Evolutionary conservation across 2,113 vertebrate genomes (phyloP), one percentile per base, ranked within the genome.

Genomic region (Oryzias woworae): DNA sequence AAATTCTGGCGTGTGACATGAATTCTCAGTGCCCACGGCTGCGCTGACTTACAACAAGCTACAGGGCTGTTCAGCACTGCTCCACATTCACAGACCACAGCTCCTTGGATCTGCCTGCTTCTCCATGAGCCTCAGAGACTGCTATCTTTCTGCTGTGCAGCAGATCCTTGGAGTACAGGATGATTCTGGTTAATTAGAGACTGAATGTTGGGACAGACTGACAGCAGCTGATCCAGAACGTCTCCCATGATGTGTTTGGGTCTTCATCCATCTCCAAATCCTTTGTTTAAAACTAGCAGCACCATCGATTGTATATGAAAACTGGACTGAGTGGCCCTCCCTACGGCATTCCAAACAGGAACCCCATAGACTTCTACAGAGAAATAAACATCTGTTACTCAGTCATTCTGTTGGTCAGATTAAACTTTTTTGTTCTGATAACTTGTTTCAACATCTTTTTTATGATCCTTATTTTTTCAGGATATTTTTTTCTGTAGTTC

Each of bases 1-100:
- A 85, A 73, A 85, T 87, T 83, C 75, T 61, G 71, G 68, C 71
- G 81, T 82, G 81, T 80, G 84, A 87, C 84, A 87, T 75, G 82
- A 82, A 84, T 82, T 82, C 76, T 71, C 22, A 47, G 69, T 49
- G 81, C 81, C 78, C 77, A 70, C 62, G 78, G 84, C 84, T 66
- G 71, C 55, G 47, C 66, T 55, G 75, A 68, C 63, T 80, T 69
- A 2, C 51, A 46, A 81, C 75, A 57, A 71, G 74, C 73, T 62
- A 53, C 71, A 31, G 70, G 71, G 78, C 69, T 58, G n/a, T 54
- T 41, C 73, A 63, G 70, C 82, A 60, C 75, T 64, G 71, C 64
- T 60, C 63, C 66, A 69, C 42, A 59, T 72, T 69, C 31, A 36
- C 47, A 70, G 72, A 28, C 26, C 26, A 5, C 26, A 4, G 26